Percentiles rank a stretch among this genome's conserved stretches.
These are phyloP conservation scores for Aphaenogaster ashmeadi DNA, from an alignment of 1,140 invertebrate species.

Conservation along the genomic window DNA sequence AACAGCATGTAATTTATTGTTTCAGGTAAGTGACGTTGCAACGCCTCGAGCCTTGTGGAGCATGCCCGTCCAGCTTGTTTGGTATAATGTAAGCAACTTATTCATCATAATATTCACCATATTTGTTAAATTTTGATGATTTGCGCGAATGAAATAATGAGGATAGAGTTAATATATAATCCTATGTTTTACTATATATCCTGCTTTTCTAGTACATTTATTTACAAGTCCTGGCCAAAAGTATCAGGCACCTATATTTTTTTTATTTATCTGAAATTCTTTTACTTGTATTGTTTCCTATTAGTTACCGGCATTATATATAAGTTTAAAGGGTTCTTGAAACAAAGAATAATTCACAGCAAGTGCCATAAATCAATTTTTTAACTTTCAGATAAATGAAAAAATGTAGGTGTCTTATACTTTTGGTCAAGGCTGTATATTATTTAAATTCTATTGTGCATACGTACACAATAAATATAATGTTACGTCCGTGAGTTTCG, in stretches of 20 bases:
- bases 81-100: slow-evolving; percentile 85
- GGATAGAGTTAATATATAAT: neutral
- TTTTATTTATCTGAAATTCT: too few relatives aligned
- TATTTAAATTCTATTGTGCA: neutral
- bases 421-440: neutral
- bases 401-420: too few relatives aligned
- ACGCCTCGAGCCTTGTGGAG: slow-evolving; percentile 81
- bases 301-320: too few relatives aligned
- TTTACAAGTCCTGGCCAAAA: neutral
- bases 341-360: too few relatives aligned
- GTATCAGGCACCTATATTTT: too few relatives aligned
- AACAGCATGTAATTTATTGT: slow-evolving; percentile 87
- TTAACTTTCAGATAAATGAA: too few relatives aligned
- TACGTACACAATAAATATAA: neutral
- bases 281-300: too few relatives aligned
- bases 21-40: slow-evolving; percentile 87
- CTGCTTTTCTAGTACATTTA: slow-evolving; percentile 7
- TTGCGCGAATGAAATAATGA: slow-evolving; percentile 56
- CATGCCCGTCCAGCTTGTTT: slow-evolving; percentile 82
- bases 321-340: too few relatives aligned
- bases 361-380: too few relatives aligned
- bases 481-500: neutral
- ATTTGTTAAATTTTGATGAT: slow-evolving; percentile 65
- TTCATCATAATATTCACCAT: slow-evolving; percentile 71
- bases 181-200: neutral